These are phyloP conservation scores for Pristis pectinata DNA, from an alignment of 2,797 vertebrate species.

Conservation along the genomic window DNA sequence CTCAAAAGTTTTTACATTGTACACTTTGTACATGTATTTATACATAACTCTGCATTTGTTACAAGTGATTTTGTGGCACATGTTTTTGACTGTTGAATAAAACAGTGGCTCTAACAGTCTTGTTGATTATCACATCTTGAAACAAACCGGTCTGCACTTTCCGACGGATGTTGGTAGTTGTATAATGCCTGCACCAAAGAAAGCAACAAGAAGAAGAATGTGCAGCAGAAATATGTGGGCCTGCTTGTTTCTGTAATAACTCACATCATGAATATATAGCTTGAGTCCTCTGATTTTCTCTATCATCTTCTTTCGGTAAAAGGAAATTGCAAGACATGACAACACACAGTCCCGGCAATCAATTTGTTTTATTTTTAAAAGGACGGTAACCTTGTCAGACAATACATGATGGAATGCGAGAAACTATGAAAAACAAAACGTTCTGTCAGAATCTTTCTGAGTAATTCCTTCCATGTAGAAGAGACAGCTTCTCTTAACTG, in stretches of 20 bases:
- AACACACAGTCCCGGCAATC: conserved; percentile 19
- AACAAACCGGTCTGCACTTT: conserved; percentile 36
- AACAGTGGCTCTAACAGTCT: conserved; percentile 32
- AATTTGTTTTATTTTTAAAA: conserved; percentile 34
- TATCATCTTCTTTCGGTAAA: background rate
- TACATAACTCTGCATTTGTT: conserved; percentile 36
- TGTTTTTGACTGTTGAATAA: conserved; percentile 36
- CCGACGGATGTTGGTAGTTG: conserved; percentile 32
- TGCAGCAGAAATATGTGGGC: conserved; percentile 12
- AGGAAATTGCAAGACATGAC: conserved; percentile 26
- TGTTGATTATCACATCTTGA: conserved; percentile 36
- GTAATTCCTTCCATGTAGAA: conserved; percentile 38
- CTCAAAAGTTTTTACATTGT: background rate
- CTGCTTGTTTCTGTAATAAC: conserved; percentile 12
- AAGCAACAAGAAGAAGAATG: background rate
- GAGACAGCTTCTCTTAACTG: conserved; percentile 37
- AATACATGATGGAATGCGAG: conserved; percentile 33
- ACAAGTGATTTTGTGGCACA: conserved; percentile 33
- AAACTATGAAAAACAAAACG: conserved; percentile 38
- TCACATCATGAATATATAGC: background rate
- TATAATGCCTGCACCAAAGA: conserved; percentile 28
- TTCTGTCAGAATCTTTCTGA: conserved; percentile 38
- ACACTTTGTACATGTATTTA: conserved; percentile 33
- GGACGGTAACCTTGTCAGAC: conserved; percentile 37
- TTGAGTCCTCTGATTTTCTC: background rate